Evolutionary conservation across 2,113 vertebrate genomes (phyloP), one percentile per base, ranked within the genome.

Genomic region (Monopterus albus): DNA sequence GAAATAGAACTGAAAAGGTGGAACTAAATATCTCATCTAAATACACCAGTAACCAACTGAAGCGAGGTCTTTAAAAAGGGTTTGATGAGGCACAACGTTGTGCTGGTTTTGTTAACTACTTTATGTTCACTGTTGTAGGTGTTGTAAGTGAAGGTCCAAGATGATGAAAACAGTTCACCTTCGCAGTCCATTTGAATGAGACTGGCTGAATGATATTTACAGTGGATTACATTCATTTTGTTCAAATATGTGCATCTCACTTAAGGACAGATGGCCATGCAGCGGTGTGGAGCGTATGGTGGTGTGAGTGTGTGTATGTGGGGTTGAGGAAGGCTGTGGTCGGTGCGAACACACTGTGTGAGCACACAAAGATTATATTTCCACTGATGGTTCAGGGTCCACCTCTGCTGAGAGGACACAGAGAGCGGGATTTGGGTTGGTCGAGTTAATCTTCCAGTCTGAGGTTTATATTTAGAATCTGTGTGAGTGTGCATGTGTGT

Each of bases 341-440:
- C 79, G 79, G 42, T 75, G 82, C 62, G 78, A 83, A 77, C 58
- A 69, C 61, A 66, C 78, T 87, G 84, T 85, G 77, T 84, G 81
- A 88, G 89, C 73, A 87, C 26, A 45, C 47, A 74, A 72, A 81
- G 91, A 91, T 91, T 90, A 92, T 83, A 71, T 88, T 83, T 88
- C 71, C 86, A 83, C 68, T 39, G 9, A 76, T 83, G 84, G 67
- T 82, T 59, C 47, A 49, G 61, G 64, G 33, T 76, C 40, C 83
- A 86, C 80, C 66, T 83, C 81, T 35, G 70, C 69, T 61, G 66
- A 76, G 66, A 80, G 59, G 75, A 68, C 8, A 50, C 75, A 60
- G 52, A 56, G 29, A 78, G 76, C 38, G 38, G 81, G 82, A 87
- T 90, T 89, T 87, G 51, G 79, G 78, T 81, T 57, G 63, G 58